Percentiles rank a stretch among this genome's conserved stretches.
Conservation (phyloP, 2,888 invertebrate species). For the Oscheius sp. region DNA sequence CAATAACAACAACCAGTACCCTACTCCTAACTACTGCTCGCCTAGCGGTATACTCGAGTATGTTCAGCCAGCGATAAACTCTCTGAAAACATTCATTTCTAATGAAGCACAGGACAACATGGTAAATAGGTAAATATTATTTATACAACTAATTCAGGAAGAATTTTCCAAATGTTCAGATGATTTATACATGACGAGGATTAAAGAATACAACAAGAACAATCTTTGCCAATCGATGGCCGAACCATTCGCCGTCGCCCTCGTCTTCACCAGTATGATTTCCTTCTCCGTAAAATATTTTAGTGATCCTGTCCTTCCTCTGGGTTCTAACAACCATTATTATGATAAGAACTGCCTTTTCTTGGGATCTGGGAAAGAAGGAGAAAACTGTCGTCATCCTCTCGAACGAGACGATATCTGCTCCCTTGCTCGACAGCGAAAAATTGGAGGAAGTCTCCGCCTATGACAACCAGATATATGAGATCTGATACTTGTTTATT, state of each 20-base stretch:
- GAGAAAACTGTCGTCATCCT: not conserved
- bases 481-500: not conserved
- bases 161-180: not conserved
- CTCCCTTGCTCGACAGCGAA: not conserved
- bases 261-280: not conserved
- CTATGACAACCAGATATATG: not conserved
- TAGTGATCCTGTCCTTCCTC: not conserved
- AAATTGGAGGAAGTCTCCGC: not conserved
- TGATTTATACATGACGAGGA: not conserved
- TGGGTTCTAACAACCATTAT: not conserved
- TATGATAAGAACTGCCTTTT: not conserved
- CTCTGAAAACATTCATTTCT: no score
- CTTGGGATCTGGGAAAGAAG: not conserved
- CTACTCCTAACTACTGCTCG: no score
- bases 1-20: no score
- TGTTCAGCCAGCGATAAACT: no score
- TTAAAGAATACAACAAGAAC: no score
- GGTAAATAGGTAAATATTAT: no score
- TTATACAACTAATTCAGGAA: not conserved
- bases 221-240: not conserved
- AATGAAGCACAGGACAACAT: no score
- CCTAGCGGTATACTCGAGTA: no score
- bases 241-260: not conserved
- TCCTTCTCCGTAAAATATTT: not conserved
- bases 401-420: not conserved